Percentiles rank a stretch among this genome's conserved stretches.
These are phyloP conservation scores for Muraenolepis orangiensis DNA, from an alignment of 2,797 vertebrate species.

Conservation along the genomic window DNA sequence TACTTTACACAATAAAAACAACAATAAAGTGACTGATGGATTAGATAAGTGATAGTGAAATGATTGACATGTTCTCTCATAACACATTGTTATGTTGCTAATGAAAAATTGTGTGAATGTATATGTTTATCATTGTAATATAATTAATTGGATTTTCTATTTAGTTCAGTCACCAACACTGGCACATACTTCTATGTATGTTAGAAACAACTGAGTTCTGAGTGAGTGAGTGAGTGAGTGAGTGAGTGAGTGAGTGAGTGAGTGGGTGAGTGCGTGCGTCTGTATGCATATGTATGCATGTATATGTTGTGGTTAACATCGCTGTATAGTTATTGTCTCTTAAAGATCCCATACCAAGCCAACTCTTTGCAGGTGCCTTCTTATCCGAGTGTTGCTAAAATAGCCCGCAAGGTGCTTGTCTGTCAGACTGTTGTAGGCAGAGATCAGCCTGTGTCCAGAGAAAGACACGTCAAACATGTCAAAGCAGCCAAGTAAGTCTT, in stretches of 20 bases:
- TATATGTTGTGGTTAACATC: not conserved
- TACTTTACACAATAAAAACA: too few relatives aligned
- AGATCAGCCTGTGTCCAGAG: constrained; percentile 80
- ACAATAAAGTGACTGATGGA: too few relatives aligned
- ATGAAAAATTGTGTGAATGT: not conserved
- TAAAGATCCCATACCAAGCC: constrained; percentile 81
- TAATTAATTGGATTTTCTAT: not conserved
- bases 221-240: not conserved
- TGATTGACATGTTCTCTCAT: not conserved
- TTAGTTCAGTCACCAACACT: not conserved
- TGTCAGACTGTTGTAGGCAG: constrained; percentile 89
- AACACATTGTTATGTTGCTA: not conserved
- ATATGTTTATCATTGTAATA: too few relatives aligned
- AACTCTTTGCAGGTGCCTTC: constrained; percentile 85
- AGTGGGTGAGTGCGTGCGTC: too few relatives aligned
- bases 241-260: too few relatives aligned
- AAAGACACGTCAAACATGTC: constrained; percentile 29
- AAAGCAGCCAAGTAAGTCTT: constrained; percentile 32
- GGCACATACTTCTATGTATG: not conserved
- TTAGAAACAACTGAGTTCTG: not conserved
- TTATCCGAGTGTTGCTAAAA: constrained; percentile 88
- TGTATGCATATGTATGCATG: too few relatives aligned
- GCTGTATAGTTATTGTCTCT: not conserved
- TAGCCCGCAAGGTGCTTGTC: constrained; percentile 92
- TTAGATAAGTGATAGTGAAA: too few relatives aligned